Evolutionary conservation across 2,888 invertebrate species (phyloP).

Genomic region (Ischnura elegans): DNA sequence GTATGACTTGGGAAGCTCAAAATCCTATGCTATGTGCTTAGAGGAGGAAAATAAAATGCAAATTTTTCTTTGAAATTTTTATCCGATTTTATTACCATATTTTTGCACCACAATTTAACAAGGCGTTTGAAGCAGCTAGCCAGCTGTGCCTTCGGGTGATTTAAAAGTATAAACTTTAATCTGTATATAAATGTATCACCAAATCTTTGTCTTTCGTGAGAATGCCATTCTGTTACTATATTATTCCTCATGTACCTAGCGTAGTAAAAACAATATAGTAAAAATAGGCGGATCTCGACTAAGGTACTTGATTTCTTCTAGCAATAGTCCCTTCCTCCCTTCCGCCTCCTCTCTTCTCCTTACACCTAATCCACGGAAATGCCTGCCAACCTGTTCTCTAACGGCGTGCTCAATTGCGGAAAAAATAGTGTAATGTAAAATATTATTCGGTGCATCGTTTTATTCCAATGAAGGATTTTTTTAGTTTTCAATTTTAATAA

Average conservation of each 20-base stretch:
- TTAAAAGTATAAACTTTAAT: neutral
- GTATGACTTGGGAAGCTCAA: too few species aligned
- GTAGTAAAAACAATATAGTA: neutral
- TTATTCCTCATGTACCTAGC: neutral
- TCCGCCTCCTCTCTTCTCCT: neutral
- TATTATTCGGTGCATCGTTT: too few species aligned
- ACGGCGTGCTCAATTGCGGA: neutral
- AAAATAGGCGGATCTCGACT: neutral
- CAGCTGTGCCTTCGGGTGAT: conserved; percentile 22
- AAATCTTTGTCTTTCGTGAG: neutral
- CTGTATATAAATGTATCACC: neutral
- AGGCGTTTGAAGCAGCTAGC: neutral
- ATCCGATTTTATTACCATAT: too few species aligned
- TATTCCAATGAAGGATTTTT: too few species aligned
- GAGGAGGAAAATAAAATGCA: too few species aligned
- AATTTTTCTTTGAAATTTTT: neutral
- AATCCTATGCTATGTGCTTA: too few species aligned
- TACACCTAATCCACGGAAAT: too few species aligned
- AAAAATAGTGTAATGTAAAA: too few species aligned
- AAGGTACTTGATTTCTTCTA: neutral
- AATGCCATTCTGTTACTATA: neutral
- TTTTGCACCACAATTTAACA: neutral
- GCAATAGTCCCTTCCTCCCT: neutral
- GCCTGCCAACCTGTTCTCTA: conserved; percentile 4
- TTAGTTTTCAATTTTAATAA: too few species aligned